These are phyloP conservation scores for Oncorhynchus keta DNA, from an alignment of 2,113 vertebrate species.

Conservation along the genomic window DNA sequence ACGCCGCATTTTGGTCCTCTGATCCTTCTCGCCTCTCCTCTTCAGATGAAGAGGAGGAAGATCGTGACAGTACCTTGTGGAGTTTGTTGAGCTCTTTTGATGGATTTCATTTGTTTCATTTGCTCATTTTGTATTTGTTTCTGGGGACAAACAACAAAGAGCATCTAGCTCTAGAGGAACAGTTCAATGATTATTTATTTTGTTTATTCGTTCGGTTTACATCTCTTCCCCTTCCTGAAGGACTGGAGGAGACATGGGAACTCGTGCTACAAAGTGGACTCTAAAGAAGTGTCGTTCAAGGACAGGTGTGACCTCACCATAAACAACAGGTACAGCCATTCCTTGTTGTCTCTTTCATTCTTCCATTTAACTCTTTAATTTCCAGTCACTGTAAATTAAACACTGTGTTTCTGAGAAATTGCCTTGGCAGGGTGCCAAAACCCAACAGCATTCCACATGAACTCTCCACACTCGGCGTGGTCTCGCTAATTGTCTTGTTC, in stretches of 20 bases:
- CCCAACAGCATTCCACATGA: neutral
- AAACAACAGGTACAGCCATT: slow-evolving; percentile 77
- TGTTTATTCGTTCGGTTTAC: too few species aligned
- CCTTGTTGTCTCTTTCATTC: neutral
- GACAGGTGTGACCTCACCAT: slow-evolving; percentile 85
- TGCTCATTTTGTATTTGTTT: too few species aligned
- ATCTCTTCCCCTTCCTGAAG: slow-evolving; percentile 55
- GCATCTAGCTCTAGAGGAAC: neutral
- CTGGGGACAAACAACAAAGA: too few species aligned
- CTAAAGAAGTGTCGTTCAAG: slow-evolving; percentile 77
- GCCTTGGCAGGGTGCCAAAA: neutral
- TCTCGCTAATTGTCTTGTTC: neutral
- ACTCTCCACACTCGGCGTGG: neutral
- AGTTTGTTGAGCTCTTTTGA: too few species aligned
- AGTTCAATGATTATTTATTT: neutral
- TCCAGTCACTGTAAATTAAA: neutral
- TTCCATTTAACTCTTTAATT: neutral
- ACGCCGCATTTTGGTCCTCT: too few species aligned
- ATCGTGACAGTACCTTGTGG: too few species aligned
- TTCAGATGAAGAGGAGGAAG: too few species aligned
- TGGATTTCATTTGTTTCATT: too few species aligned
- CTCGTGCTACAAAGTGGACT: slow-evolving; percentile 83
- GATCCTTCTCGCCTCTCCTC: too few species aligned
- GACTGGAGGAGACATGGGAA: slow-evolving; percentile 87
- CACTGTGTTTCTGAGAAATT: neutral